These are phyloP conservation scores for Philereme vetulata DNA, from an alignment of 2,888 invertebrate genomes.

Conservation along the genomic window DNA sequence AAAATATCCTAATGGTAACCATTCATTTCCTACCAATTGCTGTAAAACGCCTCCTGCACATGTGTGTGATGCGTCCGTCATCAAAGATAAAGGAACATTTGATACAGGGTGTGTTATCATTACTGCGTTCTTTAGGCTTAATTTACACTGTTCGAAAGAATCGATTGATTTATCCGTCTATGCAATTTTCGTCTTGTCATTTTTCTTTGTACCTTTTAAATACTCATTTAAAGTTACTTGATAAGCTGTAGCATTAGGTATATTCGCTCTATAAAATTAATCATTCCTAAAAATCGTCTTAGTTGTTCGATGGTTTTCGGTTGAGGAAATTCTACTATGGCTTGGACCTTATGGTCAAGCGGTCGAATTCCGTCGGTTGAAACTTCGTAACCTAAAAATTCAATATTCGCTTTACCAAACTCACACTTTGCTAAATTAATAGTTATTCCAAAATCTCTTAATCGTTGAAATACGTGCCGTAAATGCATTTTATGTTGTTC, in stretches of 20 bases:
- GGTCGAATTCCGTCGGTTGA: constrained; percentile 30
- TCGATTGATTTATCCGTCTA: constrained; percentile 19
- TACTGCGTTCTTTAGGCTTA: constrained; percentile 20
- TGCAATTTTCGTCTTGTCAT: constrained; percentile 17
- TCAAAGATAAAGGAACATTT: constrained; percentile 18
- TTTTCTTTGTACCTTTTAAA: constrained; percentile 20
- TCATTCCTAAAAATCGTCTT: constrained; percentile 46
- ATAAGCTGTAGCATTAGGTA: constrained; percentile 40
- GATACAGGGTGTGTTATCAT: constrained; percentile 21
- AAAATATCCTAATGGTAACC: constrained; percentile 26
- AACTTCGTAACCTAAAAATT: constrained; percentile 29
- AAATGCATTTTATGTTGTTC: constrained; percentile 18
- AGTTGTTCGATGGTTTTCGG: constrained; percentile 31
- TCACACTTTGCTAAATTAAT: constrained; percentile 13
- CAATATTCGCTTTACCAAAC: constrained; percentile 8
- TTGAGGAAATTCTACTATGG: constrained; percentile 26
- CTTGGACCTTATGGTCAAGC: constrained; percentile 28
- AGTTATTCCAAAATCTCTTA: constrained; percentile 5
- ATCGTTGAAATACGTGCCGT: constrained; percentile 7
- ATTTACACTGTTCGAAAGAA: constrained; percentile 21
- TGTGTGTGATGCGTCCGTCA: constrained; percentile 28
- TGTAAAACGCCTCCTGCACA: constrained; percentile 27
- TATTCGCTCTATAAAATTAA: constrained; percentile 54
- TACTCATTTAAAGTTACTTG: constrained; percentile 20
- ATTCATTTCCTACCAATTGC: constrained; percentile 16